phyloP scores from a whole-genome alignment of 2,113 vertebrate genomes.

The Calyptommatus sinebrachiatus region DNA sequence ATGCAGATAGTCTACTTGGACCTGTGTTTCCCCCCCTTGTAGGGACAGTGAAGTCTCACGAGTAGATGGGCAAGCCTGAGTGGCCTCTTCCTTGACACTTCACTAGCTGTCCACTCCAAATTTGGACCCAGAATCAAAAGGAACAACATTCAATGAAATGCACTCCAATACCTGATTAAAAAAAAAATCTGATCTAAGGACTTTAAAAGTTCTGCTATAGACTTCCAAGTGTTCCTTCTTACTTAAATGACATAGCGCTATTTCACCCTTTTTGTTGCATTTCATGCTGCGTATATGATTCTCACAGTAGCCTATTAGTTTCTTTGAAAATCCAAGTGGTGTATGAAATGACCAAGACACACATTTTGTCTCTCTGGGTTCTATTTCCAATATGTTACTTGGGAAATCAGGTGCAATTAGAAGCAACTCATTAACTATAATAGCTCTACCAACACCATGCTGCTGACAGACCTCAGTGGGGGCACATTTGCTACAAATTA shows the following conservation, averaged over 20 bases:
- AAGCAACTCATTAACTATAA: constrained; percentile 61
- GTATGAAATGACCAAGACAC: constrained; percentile 49
- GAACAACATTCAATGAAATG: neutral
- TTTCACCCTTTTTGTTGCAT: constrained; percentile 8
- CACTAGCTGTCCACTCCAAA: neutral
- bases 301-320: constrained; percentile 34
- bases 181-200: constrained; percentile 9
- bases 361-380: constrained; percentile 47
- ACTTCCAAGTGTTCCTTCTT: neutral
- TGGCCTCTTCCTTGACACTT: neutral
- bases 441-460: constrained; percentile 45
- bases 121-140: neutral
- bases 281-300: neutral
- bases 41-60: neutral
- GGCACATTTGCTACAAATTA: constrained; percentile 42
- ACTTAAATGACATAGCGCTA: neutral
- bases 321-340: constrained; percentile 30
- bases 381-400: constrained; percentile 39
- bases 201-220: constrained; percentile 18
- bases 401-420: constrained; percentile 61
- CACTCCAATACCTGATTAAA: neutral
- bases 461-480: constrained; percentile 30
- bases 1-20: neutral
- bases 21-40: neutral
- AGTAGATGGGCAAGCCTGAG: neutral